These are phyloP conservation scores for Onychorhynchus coronatus DNA, from an alignment of 2,113 vertebrate genomes.

Conservation along the genomic window DNA sequence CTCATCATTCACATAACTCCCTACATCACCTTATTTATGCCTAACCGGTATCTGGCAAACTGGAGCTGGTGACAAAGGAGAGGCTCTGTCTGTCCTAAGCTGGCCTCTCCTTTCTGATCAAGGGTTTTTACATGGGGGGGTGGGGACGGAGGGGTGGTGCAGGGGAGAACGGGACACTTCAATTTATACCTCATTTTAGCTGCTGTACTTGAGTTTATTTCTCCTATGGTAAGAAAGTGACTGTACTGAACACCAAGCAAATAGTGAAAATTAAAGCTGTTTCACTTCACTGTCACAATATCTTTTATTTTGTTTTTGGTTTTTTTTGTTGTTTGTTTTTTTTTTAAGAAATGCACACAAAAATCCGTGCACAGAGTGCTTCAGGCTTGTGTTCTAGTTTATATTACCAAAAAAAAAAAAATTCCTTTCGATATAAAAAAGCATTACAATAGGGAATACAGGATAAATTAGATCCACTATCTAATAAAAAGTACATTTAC, in stretches of 20 bases:
- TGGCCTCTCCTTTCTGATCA: not conserved
- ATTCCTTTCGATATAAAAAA: constrained; percentile 73
- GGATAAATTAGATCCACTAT: constrained; percentile 77
- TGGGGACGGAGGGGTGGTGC: not conserved
- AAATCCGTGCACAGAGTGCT: constrained; percentile 69
- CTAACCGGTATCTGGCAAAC: not conserved
- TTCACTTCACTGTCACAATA: constrained; percentile 70
- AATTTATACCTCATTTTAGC: constrained; percentile 57
- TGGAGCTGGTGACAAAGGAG: not conserved
- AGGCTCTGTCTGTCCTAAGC: not conserved
- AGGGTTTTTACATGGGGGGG: constrained; percentile 9
- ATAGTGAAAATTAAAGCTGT: constrained; percentile 57
- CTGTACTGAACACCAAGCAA: constrained; percentile 39
- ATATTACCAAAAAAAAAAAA: constrained; percentile 67
- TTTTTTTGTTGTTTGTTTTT: constrained; percentile 48
- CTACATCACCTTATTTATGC: not conserved
- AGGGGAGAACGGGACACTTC: constrained; percentile 2
- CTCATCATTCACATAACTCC: not conserved
- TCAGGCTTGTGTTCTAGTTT: constrained; percentile 67
- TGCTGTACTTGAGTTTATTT: constrained; percentile 49
- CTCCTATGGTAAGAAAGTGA: constrained; percentile 39
- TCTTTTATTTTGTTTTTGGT: constrained; percentile 49
- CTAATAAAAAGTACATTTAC: constrained; percentile 68
- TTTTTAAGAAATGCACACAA: constrained; percentile 76
- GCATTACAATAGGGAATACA: constrained; percentile 63